These are phyloP conservation scores for Centruroides vittatus DNA, from an alignment of 1,140 invertebrate genomes.

Conservation along the genomic window DNA sequence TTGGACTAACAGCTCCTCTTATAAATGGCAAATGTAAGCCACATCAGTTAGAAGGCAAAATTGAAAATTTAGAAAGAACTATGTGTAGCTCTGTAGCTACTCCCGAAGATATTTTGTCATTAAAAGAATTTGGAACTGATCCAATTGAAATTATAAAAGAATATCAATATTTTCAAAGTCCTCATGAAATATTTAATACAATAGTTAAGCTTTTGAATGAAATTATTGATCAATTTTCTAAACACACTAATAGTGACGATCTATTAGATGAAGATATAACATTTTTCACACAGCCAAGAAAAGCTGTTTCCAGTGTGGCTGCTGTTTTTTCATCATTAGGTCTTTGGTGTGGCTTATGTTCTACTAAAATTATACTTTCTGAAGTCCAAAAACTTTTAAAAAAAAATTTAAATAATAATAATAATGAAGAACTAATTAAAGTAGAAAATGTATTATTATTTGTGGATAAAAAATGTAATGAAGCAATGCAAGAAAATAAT, in stretches of 20 bases:
- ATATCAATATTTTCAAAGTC: neutral
- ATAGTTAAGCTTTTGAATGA: neutral
- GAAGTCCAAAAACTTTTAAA: conserved; percentile 10
- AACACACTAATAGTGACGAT: neutral
- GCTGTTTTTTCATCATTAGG: conserved; percentile 27
- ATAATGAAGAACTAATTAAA: neutral
- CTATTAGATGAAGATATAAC: neutral
- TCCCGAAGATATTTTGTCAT: conserved; percentile 59
- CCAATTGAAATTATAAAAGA: conserved; percentile 26
- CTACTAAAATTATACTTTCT: conserved; percentile 12
- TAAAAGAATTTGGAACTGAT: conserved; percentile 44
- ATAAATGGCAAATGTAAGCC: conserved; percentile 31
- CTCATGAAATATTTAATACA: neutral
- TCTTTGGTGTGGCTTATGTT: conserved; percentile 27
- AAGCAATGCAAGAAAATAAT: neutral
- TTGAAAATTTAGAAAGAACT: conserved; percentile 53
- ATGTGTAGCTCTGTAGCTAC: conserved; percentile 54
- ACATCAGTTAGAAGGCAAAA: conserved; percentile 47
- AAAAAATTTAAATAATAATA: neutral
- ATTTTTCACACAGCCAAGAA: conserved; percentile 3
- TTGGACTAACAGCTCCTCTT: conserved; percentile 46
- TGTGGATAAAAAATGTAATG: neutral
- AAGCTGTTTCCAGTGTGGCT: neutral
- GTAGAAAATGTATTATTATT: neutral
- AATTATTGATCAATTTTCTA: neutral